Base-by-base conservation (phyloP, 2,888 invertebrate species). In the Peribatodes rhomboidaria region DNA sequence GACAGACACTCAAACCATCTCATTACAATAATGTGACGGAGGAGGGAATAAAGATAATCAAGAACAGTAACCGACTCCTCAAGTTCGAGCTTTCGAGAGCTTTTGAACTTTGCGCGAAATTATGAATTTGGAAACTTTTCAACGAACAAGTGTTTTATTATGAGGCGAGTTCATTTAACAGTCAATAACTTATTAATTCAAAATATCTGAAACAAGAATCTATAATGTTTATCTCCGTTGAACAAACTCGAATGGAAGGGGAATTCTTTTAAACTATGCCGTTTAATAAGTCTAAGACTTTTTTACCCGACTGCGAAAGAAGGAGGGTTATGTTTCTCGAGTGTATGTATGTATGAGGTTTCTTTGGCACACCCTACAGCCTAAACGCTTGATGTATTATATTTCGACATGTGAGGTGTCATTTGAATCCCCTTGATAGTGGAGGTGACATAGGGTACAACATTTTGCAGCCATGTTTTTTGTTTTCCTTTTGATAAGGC, bases 21-120 rank as follows among this genome's bases (percentile, higher is more conserved):
- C 35, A 16, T 18, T 18, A 16, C 18, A 6, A 3, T 2, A 22
- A 27, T 27, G 31, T 18, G 50, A 13, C 18, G 13, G 10, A 20
- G 13, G 18, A 18, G 18, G 33, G 49, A 14, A 31, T 14, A 33
- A 35, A 50, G 18, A 50, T 35, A 50, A 50, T 50, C 35, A 50
- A 35, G 6, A 47, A 2, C 14, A 31, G 47, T n/a, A 46, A 46
- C 44, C 1, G 14, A 35, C 33, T 33, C 47, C 14, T 47, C 47
- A 31, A 47, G 31, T 49, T 33, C 2, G 35, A 50, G 13, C 18
- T 50, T 14, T 27, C 31, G 14, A 11, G 18, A 35, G 33, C 18
- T 16, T 14, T 50, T 18, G 14, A 50, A 35, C 18, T 35, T 50
- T 35, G n/a, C 2, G n/a, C 33, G 4, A 18, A 50, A 35, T 50